Evolutionary conservation across 2,888 invertebrate species (phyloP).

Genomic region (Merodon equestris): DNA sequence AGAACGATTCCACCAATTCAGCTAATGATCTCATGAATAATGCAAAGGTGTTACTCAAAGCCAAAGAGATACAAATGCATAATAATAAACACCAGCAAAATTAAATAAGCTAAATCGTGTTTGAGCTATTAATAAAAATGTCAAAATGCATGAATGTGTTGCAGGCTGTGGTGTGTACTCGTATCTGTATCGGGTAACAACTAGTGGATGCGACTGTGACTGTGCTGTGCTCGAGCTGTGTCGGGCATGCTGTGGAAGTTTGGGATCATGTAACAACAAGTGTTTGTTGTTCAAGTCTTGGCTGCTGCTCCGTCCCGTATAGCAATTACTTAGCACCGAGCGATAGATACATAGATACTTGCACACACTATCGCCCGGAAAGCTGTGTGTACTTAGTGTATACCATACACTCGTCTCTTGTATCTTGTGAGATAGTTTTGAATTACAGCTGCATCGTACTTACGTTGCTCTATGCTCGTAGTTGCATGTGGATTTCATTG

Average conservation of each 20-base stretch:
- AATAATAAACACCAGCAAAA: slow-evolving; percentile 60
- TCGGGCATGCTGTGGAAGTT: neutral
- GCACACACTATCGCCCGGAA: slow-evolving; percentile 16
- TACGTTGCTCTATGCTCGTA: slow-evolving; percentile 12
- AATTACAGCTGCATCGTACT: slow-evolving; percentile 48
- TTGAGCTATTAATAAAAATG: slow-evolving; percentile 64
- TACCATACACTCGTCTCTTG: too few species aligned
- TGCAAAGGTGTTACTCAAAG: slow-evolving; percentile 49
- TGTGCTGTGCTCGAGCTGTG: too few species aligned
- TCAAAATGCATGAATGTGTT: slow-evolving; percentile 46
- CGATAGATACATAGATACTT: slow-evolving; percentile 14
- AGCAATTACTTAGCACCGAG: slow-evolving; percentile 43
- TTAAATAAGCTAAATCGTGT: slow-evolving; percentile 67
- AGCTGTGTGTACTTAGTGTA: neutral
- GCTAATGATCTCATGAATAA: slow-evolving; percentile 62
- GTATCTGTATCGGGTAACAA: neutral
- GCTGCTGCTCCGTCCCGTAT: slow-evolving; percentile 8
- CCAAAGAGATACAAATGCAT: slow-evolving; percentile 62
- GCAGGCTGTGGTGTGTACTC: neutral
- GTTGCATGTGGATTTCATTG: slow-evolving; percentile 72
- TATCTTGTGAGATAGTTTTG: slow-evolving; percentile 62
- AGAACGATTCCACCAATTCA: slow-evolving; percentile 52
- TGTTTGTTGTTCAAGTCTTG: slow-evolving; percentile 40
- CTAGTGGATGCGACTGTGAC: too few species aligned
- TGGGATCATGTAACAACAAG: slow-evolving; percentile 64